phyloP scores from a whole-genome alignment of 2,888 invertebrate species.

The Cheilosia soror region DNA sequence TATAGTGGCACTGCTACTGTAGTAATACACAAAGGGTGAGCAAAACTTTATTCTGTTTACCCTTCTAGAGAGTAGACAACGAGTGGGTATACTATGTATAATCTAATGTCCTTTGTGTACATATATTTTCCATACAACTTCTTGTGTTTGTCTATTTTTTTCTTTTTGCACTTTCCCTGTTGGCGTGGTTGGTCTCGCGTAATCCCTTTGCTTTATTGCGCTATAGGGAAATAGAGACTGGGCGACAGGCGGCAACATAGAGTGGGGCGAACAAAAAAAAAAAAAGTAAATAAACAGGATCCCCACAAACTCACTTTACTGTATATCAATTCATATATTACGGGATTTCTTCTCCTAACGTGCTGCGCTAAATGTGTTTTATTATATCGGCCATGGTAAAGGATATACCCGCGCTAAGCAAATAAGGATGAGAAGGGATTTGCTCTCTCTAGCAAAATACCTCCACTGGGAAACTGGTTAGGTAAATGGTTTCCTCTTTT shows the following conservation, averaged over 20 bases:
- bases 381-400: conserved; percentile 39
- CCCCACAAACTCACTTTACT: not conserved
- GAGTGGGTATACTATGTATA: conserved; percentile 34
- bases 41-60: conserved; percentile 51
- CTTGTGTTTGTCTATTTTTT: not conserved
- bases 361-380: conserved; percentile 52
- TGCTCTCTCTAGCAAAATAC: conserved; percentile 31
- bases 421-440: conserved; percentile 58
- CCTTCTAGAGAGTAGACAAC: conserved; percentile 27
- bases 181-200: conserved; percentile 44
- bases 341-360: conserved; percentile 30
- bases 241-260: not conserved
- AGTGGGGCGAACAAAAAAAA: not conserved
- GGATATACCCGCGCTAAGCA: conserved; percentile 39
- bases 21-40: conserved; percentile 17
- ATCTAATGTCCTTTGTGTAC: conserved; percentile 45
- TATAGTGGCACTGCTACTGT: conserved; percentile 6
- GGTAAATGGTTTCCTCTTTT: conserved; percentile 35
- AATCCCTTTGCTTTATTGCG: conserved; percentile 49
- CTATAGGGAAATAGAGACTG: conserved; percentile 31
- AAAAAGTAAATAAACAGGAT: conserved; percentile 5
- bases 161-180: not conserved
- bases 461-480: conserved; percentile 37
- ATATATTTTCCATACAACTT: conserved; percentile 7
- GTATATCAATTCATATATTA: conserved; percentile 45